A percentile compares a stretch with the other conserved stretches of the same genome.
Evolutionary conservation across 1,140 invertebrate genomes (phyloP).

Genomic region (Drosophila albomicans): DNA sequence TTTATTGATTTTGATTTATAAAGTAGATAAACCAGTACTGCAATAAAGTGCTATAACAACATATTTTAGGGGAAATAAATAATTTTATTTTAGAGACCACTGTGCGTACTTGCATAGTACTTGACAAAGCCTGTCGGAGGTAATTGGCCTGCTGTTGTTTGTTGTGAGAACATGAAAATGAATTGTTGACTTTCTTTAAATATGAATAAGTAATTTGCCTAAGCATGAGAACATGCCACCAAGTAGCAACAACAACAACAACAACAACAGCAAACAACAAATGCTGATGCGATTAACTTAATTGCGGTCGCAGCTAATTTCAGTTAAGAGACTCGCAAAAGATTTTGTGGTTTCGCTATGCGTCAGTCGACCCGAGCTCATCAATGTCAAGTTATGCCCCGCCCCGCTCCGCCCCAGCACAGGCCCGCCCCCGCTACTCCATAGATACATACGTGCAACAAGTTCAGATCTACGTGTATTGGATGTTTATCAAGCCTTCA

Average conservation of each 20-base stretch:
- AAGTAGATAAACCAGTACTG: too few species aligned
- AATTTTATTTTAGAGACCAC: not conserved
- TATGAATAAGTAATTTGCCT: constrained; percentile 48
- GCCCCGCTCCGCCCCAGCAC: not conserved
- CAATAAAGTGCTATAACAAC: too few species aligned
- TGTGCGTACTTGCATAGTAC: constrained; percentile 1
- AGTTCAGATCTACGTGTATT: constrained; percentile 45
- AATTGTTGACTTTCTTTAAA: constrained; percentile 60
- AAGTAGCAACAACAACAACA: constrained; percentile 8
- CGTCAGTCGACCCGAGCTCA: constrained; percentile 24
- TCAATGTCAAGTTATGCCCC: constrained; percentile 58
- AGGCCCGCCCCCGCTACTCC: too few species aligned
- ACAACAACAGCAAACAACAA: constrained; percentile 17
- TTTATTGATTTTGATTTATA: too few species aligned
- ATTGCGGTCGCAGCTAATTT: constrained; percentile 63
- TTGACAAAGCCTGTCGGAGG: not conserved
- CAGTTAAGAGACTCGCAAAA: constrained; percentile 23
- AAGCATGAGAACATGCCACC: constrained; percentile 44
- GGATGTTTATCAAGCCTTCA: constrained; percentile 41
- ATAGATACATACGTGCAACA: constrained; percentile 5
- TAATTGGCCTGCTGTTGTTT: constrained; percentile 37
- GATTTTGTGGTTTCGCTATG: constrained; percentile 26
- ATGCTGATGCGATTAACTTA: constrained; percentile 61
- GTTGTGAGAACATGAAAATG: constrained; percentile 48
- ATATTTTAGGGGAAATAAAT: too few species aligned